Conservation (phyloP, 30 jellyfish, hydroid and myxozoan species). For the Clytia hemisphaerica region DNA sequence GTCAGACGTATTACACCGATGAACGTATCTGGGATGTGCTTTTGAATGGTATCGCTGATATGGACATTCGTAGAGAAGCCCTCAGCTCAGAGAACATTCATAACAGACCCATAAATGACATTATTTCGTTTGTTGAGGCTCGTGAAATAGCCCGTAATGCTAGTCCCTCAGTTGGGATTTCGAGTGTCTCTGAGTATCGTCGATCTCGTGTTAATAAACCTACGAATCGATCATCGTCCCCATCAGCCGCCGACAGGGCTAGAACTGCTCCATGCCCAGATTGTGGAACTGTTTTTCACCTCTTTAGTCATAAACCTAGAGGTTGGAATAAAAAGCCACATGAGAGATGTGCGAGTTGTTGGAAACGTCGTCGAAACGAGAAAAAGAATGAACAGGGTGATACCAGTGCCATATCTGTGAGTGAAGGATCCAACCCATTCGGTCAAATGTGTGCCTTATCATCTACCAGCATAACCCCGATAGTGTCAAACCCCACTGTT, state of each 20-base stretch:
- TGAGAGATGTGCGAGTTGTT: not conserved
- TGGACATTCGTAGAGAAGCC: not conserved
- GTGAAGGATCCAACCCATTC: not conserved
- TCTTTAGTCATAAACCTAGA: not conserved
- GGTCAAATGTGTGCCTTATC: conserved; percentile 3
- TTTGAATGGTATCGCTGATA: not conserved
- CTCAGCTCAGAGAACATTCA: not conserved
- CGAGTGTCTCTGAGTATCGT: not conserved
- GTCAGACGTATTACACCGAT: conserved; percentile 8
- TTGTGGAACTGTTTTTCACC: not conserved
- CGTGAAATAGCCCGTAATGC: not conserved
- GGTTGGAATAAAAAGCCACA: conserved; percentile 7
- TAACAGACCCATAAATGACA: not conserved
- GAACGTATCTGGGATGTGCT: conserved; percentile 2
- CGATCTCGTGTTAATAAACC: not conserved
- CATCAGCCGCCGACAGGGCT: not conserved
- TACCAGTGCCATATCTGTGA: not conserved
- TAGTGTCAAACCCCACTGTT: not conserved
- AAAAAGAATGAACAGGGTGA: not conserved
- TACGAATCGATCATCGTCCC: not conserved
- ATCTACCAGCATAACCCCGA: too few relatives aligned
- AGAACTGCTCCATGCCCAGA: not conserved
- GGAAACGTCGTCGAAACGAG: not conserved
- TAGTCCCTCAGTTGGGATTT: not conserved
- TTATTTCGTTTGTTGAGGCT: conserved; percentile 4